Evolutionary conservation across 2,888 invertebrate species (phyloP), one percentile per base, ranked within the genome.

Genomic region (Drosophila recens): DNA sequence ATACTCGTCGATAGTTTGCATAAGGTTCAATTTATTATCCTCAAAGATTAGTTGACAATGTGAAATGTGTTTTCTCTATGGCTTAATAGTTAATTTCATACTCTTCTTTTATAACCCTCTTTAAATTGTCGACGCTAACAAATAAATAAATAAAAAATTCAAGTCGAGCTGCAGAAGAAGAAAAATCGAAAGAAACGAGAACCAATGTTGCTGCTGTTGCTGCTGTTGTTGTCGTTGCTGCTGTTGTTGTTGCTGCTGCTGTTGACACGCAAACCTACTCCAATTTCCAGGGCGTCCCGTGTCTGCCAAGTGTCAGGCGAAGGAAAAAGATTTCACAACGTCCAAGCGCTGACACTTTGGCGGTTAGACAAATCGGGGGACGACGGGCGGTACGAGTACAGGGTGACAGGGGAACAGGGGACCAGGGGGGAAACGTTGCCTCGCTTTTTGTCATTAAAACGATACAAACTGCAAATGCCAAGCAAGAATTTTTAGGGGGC

Each of bases 201-300:
- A 34, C 36, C 38, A 38, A 11, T 17, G 49, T 11, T 38, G 45
- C 9, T 45, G 53, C 3, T 10, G 23, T 2, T 23, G 40, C 15
- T 42, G 30, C 5, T 42, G n/a, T n/a, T 2, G n/a, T 3, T 40
- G 10, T 5, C 40, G 49, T 4, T 23, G n/a, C 10, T 42, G 54
- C 5, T 11, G 46, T 9, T 40, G 23, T n/a, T 62, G 43, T 11
- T 45, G 45, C 10, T 53, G 33, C n/a, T 48, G 52, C 53, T 67
- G 69, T 77, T 81, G 83, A 81, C 83, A 83, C 87, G 83, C 83
- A 84, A 83, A 79, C 87, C 87, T 83, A 87, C 83, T 83, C 87
- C 82, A 73, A 84, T 83, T 83, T 87, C 83, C 77, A 75, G 74
- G 63, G 49, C 49, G 64, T 42, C 46, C 70, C 54, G 73, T 75